A percentile compares a stretch with the other conserved stretches of the same genome.
phyloP scores from a whole-genome alignment of 2,888 invertebrate species.

The Andrena haemorrhoa region DNA sequence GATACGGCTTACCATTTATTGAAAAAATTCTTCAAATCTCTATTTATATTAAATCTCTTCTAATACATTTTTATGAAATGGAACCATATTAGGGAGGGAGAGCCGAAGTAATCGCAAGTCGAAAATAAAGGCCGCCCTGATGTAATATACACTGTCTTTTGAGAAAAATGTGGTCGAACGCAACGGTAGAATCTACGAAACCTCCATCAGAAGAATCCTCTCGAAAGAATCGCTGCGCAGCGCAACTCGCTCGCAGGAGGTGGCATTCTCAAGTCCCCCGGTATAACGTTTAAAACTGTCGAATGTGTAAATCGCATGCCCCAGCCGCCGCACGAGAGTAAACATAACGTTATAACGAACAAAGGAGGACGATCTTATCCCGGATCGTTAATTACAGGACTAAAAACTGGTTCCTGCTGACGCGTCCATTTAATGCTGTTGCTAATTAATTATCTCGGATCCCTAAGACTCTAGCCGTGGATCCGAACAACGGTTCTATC shows the following conservation, averaged over 20 bases:
- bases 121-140: too few relatives aligned
- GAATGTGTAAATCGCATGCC: conserved; percentile 4
- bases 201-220: too few relatives aligned
- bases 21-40: too few relatives aligned
- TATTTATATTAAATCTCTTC: too few relatives aligned
- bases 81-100: too few relatives aligned
- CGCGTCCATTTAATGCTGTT: conserved; percentile 57
- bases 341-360: conserved; percentile 33
- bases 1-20: too few relatives aligned
- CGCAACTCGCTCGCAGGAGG: background rate
- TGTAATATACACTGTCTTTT: too few relatives aligned
- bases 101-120: too few relatives aligned
- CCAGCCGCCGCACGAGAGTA: background rate
- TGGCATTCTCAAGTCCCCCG: background rate
- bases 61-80: too few relatives aligned
- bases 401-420: conserved; percentile 54
- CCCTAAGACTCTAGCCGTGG: conserved; percentile 45
- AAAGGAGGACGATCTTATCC: conserved; percentile 60
- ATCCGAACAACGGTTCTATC: conserved; percentile 53
- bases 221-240: too few relatives aligned
- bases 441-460: conserved; percentile 55
- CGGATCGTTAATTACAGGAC: conserved; percentile 65
- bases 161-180: too few relatives aligned
- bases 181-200: too few relatives aligned
- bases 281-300: background rate